Percentiles rank a stretch among this genome's conserved stretches.
phyloP scores from a whole-genome alignment of 2,113 vertebrate genomes.

The Gallinago media region DNA sequence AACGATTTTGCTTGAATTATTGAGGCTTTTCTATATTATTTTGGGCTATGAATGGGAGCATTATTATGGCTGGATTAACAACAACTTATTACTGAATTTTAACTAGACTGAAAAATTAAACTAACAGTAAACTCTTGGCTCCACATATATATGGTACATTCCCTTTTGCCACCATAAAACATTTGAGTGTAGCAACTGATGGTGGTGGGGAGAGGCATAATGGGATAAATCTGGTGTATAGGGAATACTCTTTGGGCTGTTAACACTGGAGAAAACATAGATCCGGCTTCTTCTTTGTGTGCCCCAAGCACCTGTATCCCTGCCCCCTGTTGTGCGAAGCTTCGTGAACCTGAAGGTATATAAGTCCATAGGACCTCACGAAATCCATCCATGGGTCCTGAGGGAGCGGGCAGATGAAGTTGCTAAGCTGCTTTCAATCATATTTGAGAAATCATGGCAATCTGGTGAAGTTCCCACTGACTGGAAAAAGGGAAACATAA shows the following conservation, averaged over 20 bases:
- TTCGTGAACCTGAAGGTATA: neutral
- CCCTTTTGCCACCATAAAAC: neutral
- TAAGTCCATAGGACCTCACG: no score
- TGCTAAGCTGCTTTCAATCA: no score
- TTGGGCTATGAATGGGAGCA: neutral
- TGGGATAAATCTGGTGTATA: neutral
- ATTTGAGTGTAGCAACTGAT: neutral
- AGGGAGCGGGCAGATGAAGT: no score
- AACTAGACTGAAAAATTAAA: neutral
- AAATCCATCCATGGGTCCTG: no score
- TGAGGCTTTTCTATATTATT: neutral
- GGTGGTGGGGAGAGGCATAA: neutral
- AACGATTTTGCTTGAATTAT: neutral
- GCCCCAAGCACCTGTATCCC: rapidly evolving
- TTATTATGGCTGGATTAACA: neutral
- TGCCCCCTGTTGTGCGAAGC: no score
- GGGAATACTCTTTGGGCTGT: neutral
- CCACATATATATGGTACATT: neutral
- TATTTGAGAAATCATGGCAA: no score
- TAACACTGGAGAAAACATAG: neutral
- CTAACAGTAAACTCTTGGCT: neutral
- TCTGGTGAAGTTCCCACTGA: no score
- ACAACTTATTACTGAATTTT: neutral
- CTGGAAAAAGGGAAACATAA: no score
- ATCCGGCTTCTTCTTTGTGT: neutral